phyloP scores from a whole-genome alignment of 1,140 invertebrate species.

The Cydia amplana region DNA sequence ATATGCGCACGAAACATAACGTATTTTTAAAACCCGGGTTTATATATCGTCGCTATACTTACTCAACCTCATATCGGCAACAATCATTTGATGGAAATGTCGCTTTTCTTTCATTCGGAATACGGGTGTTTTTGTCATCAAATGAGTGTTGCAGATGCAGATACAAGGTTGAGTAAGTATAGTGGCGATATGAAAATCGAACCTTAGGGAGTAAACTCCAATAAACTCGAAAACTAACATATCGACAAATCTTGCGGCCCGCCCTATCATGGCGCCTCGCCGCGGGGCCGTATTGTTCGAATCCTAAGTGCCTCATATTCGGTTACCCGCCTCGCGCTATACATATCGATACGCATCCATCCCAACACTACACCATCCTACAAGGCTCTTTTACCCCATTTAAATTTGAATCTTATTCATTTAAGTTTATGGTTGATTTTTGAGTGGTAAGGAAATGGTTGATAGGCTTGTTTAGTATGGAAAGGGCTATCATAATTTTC shows the following conservation, averaged over 20 bases:
- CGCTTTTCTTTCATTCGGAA: too few species aligned
- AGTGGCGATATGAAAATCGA: too few species aligned
- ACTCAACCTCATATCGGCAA: too few species aligned
- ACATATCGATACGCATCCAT: conserved; percentile 59
- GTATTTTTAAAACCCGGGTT: too few species aligned
- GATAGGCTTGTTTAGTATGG: conserved; percentile 28
- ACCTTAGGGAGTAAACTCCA: too few species aligned
- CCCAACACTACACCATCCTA: conserved; percentile 41
- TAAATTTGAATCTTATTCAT: conserved; percentile 38
- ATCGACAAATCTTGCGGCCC: conserved; percentile 31
- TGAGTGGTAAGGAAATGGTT: background rate
- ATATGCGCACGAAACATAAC: too few species aligned
- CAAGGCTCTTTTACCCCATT: background rate
- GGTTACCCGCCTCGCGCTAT: conserved; percentile 71
- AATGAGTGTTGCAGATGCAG: too few species aligned
- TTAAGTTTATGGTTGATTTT: conserved; percentile 37
- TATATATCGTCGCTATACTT: too few species aligned
- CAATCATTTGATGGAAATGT: too few species aligned
- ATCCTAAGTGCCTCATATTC: conserved; percentile 74
- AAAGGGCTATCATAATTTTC: conserved; percentile 58
- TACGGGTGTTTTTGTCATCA: too few species aligned
- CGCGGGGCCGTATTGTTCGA: conserved; percentile 71
- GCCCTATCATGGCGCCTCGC: conserved; percentile 68
- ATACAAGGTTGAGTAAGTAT: too few species aligned
- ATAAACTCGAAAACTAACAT: background rate